These are phyloP conservation scores for Diplosoma virens DNA, from an alignment of 23 tunicate genomes.

Conservation along the genomic window DNA sequence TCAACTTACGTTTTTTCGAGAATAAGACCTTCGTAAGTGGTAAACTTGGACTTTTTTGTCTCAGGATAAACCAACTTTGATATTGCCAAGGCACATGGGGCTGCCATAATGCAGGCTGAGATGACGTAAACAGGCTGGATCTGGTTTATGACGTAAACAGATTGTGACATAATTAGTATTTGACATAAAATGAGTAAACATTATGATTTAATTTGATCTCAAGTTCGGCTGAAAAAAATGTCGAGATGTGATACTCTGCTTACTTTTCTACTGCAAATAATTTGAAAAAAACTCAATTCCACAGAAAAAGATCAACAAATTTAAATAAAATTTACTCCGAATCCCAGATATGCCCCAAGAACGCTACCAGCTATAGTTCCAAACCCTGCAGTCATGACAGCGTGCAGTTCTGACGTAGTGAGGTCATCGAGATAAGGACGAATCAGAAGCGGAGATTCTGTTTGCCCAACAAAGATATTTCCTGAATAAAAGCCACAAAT, in stretches of 20 bases:
- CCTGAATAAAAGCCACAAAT: constrained; percentile 64
- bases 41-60: constrained; percentile 83
- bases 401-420: constrained; percentile 81
- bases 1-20: constrained; percentile 85
- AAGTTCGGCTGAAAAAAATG: too few species aligned
- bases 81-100: constrained; percentile 91
- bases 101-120: constrained; percentile 93
- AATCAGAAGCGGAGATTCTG: constrained; percentile 90
- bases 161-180: too few species aligned
- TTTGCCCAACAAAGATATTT: constrained; percentile 87
- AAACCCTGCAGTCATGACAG: constrained; percentile 88
- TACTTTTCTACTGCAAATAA: too few species aligned
- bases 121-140: constrained; percentile 78
- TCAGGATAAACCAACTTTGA: constrained; percentile 86
- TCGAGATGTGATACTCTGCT: too few species aligned
- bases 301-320: too few species aligned
- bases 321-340: constrained; percentile 90
- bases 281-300: too few species aligned
- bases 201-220: too few species aligned
- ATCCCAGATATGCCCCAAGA: constrained; percentile 81
- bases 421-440: constrained; percentile 87
- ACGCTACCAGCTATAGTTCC: constrained; percentile 93
- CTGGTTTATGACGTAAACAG: too few species aligned
- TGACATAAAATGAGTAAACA: too few species aligned
- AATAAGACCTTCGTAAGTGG: constrained; percentile 34